Conservation (phyloP, 2,888 invertebrate species). For the Drosophila prolongata region DNA sequence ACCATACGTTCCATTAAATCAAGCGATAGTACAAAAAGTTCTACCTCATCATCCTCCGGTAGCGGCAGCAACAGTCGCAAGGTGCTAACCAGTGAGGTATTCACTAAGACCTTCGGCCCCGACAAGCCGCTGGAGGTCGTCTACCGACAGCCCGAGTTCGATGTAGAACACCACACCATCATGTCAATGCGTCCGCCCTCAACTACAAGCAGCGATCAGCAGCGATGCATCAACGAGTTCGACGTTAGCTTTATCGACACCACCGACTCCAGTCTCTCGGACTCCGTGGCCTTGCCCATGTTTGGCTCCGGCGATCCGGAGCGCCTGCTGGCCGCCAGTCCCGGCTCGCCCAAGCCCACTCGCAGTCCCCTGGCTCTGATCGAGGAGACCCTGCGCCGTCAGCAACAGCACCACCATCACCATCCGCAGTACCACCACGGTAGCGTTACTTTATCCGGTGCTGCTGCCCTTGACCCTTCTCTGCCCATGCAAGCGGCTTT, state of each 20-base stretch:
- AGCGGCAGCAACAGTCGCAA: conserved; percentile 83
- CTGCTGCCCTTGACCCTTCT: conserved; percentile 53
- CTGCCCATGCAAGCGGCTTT: conserved; percentile 63
- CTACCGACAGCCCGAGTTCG: conserved; percentile 86
- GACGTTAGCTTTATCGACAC: conserved; percentile 87
- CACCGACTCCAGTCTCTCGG: conserved; percentile 88
- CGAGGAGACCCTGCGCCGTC: conserved; percentile 85
- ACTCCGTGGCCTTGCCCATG: conserved; percentile 87
- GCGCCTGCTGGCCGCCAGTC: conserved; percentile 85
- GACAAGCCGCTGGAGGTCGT: conserved; percentile 87
- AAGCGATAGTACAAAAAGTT: conserved; percentile 82
- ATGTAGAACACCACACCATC: conserved; percentile 63
- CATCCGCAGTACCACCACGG: conserved; percentile 43
- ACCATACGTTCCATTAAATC: conserved; percentile 78
- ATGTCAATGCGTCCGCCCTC: conserved; percentile 75
- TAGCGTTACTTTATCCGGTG: conserved; percentile 34
- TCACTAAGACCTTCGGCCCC: conserved; percentile 87
- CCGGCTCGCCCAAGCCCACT: conserved; percentile 86
- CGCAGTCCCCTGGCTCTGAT: conserved; percentile 86
- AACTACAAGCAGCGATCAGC: conserved; percentile 61
- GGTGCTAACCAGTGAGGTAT: conserved; percentile 87
- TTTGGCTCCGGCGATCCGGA: conserved; percentile 86
- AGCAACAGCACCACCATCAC: conserved; percentile 70
- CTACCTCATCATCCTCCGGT: conserved; percentile 80
- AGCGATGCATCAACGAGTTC: conserved; percentile 80